Percentiles rank a stretch among this genome's conserved stretches.
These are phyloP conservation scores for Enteromius viviparus DNA, from an alignment of 2,797 vertebrate genomes.

Conservation along the genomic window DNA sequence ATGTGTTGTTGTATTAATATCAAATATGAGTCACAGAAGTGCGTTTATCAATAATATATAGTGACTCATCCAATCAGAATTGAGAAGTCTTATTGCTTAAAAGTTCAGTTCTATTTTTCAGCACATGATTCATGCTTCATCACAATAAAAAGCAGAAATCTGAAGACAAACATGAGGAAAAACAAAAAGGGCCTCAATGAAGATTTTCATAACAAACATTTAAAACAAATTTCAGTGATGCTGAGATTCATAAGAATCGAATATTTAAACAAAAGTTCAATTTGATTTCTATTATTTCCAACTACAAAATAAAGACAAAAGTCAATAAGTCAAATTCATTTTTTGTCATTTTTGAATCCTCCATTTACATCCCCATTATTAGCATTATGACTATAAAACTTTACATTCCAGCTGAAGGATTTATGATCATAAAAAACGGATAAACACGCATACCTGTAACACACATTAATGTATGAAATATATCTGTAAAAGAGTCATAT, in stretches of 20 bases:
- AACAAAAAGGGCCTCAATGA: neutral
- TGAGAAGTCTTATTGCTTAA: neutral
- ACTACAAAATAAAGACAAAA: neutral
- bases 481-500: neutral
- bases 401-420: neutral
- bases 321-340: neutral
- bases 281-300: neutral
- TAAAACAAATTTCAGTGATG: neutral
- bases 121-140: neutral
- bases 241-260: neutral
- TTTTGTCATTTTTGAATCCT: neutral
- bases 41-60: neutral
- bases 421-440: neutral
- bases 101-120: neutral
- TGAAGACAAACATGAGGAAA: neutral
- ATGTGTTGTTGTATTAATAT: neutral
- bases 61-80: conserved; percentile 1
- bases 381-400: neutral
- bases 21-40: neutral
- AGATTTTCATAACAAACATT: neutral
- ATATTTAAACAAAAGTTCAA: neutral
- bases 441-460: neutral
- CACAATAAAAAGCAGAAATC: neutral
- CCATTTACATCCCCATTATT: neutral
- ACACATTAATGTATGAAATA: neutral